Percentiles rank a stretch among this genome's conserved stretches.
phyloP scores from a whole-genome alignment of 53 echinoderm and acorn worm species.

The Antedon mediterranea region DNA sequence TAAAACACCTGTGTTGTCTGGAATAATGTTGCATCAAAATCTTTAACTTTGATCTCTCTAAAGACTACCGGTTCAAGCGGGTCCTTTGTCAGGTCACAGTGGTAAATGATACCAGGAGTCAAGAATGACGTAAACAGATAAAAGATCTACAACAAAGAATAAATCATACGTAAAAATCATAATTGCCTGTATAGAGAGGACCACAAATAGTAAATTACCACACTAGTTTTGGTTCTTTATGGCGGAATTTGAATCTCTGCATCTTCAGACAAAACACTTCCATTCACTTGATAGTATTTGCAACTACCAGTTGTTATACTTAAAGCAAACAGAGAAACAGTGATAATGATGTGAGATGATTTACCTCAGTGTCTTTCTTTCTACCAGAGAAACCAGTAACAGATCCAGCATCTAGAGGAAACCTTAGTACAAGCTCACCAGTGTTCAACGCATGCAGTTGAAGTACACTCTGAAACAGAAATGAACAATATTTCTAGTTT shows the following conservation, averaged over 20 bases:
- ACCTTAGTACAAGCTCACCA: slow-evolving; percentile 48
- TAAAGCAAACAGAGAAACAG: too few species aligned
- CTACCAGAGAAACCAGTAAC: slow-evolving; percentile 77
- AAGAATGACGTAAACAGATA: slow-evolving; percentile 97
- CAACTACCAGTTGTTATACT: too few species aligned
- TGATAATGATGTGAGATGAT: too few species aligned
- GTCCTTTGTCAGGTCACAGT: slow-evolving; percentile 53
- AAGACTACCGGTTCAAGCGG: slow-evolving; percentile 47
- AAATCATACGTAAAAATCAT: too few species aligned
- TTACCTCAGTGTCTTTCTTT: slow-evolving; percentile 73
- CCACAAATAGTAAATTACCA: too few species aligned
- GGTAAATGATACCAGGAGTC: slow-evolving; percentile 72
- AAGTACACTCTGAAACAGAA: slow-evolving; percentile 45
- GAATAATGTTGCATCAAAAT: slow-evolving; percentile 54
- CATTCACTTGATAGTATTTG: too few species aligned
- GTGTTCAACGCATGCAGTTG: slow-evolving; percentile 47
- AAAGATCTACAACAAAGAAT: slow-evolving; percentile 50
- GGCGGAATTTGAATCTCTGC: too few species aligned
- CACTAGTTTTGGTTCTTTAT: too few species aligned
- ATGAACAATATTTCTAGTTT: too few species aligned
- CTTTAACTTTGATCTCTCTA: slow-evolving; percentile 73
- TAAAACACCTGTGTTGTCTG: slow-evolving; percentile 76
- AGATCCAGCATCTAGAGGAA: slow-evolving; percentile 76
- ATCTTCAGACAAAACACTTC: too few species aligned
- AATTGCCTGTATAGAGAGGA: too few species aligned